Conservation (phyloP, 2,888 invertebrate genomes). For the Drosophila anomalata region DNA sequence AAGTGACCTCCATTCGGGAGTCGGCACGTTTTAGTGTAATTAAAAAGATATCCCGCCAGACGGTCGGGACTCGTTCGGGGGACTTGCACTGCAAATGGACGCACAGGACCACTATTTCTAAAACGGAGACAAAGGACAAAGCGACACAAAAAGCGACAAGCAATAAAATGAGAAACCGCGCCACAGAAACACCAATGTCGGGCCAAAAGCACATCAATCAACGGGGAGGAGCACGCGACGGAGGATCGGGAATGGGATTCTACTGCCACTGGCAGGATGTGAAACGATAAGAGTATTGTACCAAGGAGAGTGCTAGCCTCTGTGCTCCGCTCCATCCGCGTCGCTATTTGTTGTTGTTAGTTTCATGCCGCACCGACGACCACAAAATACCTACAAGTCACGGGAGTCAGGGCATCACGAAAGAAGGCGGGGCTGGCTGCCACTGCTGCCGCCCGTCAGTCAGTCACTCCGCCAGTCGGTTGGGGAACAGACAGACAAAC, state of each 20-base stretch:
- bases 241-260: background rate
- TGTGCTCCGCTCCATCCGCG: slow-evolving; percentile 33
- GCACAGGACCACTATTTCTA: slow-evolving; percentile 39
- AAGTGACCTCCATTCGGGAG: slow-evolving; percentile 74
- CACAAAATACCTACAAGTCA: slow-evolving; percentile 75
- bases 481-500: slow-evolving; percentile 55
- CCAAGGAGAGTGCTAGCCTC: slow-evolving; percentile 50
- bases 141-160: slow-evolving; percentile 64
- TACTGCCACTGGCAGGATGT: slow-evolving; percentile 19
- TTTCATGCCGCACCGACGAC: slow-evolving; percentile 66
- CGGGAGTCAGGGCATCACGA: slow-evolving; percentile 20
- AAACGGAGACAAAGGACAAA: slow-evolving; percentile 51
- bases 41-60: slow-evolving; percentile 68
- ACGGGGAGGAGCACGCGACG: slow-evolving; percentile 44
- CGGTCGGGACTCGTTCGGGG: slow-evolving; percentile 32
- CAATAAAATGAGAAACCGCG: slow-evolving; percentile 77
- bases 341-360: slow-evolving; percentile 48
- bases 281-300: slow-evolving; percentile 73
- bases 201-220: slow-evolving; percentile 77
- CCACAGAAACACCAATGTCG: slow-evolving; percentile 43
- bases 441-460: background rate
- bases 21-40: slow-evolving; percentile 76
- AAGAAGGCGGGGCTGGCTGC: slow-evolving; percentile 8
- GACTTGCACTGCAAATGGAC: slow-evolving; percentile 25
- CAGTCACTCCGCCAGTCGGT: slow-evolving; percentile 61